Conservation (phyloP, 2,113 vertebrate genomes). For the Romanogobio albipinnatus region DNA sequence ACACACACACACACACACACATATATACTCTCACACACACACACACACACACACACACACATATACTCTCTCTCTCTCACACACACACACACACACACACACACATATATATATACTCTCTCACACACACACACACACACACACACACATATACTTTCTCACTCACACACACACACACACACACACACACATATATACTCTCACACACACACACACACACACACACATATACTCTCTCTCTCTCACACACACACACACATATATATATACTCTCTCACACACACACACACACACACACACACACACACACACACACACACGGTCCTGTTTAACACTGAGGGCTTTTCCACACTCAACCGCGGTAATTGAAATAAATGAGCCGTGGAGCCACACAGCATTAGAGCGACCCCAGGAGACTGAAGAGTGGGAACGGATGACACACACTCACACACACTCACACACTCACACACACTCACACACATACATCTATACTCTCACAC, state of each 20-base stretch:
- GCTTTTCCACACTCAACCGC: constrained; percentile 66
- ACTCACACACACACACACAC: too few species aligned
- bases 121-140: constrained; percentile 34
- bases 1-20: constrained; percentile 16
- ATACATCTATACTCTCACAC: too few species aligned
- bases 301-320: not conserved
- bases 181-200: constrained; percentile 12
- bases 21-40: too few species aligned
- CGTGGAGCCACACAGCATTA: constrained; percentile 78
- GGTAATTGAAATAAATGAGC: constrained; percentile 85
- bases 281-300: constrained; percentile 21
- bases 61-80: too few species aligned
- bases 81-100: constrained; percentile 28
- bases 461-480: not conserved
- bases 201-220: constrained; percentile 21
- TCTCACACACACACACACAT: constrained; percentile 26
- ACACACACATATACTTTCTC: too few species aligned
- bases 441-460: constrained; percentile 42
- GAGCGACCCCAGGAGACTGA: constrained; percentile 68
- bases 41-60: constrained; percentile 21
- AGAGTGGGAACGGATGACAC: constrained; percentile 58
- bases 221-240: too few species aligned
- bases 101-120: too few species aligned
- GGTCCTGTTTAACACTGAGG: constrained; percentile 67
- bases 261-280: too few species aligned